Evolutionary conservation across 92 coral and sea anemone species (phyloP).

Genomic region (Zoanthus sansibaricus): DNA sequence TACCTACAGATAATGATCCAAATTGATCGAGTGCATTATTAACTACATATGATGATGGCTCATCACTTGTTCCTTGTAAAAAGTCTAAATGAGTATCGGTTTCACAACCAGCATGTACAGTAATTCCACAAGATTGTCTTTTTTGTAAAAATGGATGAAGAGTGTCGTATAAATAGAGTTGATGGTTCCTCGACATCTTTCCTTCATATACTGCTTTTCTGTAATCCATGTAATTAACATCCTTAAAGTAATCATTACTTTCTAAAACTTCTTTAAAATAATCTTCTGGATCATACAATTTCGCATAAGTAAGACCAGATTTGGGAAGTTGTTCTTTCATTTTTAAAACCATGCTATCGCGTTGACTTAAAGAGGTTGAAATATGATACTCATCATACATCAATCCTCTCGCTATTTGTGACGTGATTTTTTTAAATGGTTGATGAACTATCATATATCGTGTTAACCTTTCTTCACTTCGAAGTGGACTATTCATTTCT

Average conservation of each 20-base stretch:
- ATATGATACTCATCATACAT: neutral
- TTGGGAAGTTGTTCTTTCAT: neutral
- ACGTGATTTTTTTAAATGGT: neutral
- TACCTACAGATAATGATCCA: neutral
- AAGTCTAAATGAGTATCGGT: neutral
- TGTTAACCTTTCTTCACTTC: constrained; percentile 7
- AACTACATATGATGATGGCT: neutral
- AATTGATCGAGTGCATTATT: neutral
- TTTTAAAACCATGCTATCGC: neutral
- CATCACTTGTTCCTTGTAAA: neutral
- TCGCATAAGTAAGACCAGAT: neutral
- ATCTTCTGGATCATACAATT: neutral
- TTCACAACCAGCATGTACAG: neutral
- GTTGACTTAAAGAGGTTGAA: neutral
- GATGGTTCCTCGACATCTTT: neutral
- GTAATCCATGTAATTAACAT: neutral
- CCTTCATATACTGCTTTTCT: neutral
- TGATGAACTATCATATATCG: constrained; percentile 1
- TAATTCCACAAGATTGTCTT: neutral
- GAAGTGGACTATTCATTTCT: neutral
- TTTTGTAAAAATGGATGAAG: neutral
- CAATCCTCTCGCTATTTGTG: constrained; percentile 4
- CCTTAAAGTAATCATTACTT: neutral
- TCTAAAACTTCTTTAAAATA: neutral
- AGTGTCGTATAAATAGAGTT: neutral